phyloP scores from a whole-genome alignment of 2,113 vertebrate genomes.

The Carlito syrichta region DNA sequence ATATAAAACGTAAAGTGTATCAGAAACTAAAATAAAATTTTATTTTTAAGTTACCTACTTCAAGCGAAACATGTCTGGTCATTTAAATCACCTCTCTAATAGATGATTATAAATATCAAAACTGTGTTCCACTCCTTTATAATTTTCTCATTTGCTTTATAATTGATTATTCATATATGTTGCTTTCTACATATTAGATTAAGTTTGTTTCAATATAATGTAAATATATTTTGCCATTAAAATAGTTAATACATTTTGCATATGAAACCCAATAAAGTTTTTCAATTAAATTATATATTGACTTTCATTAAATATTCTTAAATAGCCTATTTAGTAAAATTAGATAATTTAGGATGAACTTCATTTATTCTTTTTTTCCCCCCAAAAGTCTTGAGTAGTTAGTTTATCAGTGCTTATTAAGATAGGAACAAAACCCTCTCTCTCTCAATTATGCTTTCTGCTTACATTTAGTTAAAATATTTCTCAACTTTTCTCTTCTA shows the following conservation, averaged over 20 bases:
- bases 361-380: not conserved
- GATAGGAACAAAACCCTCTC: not conserved
- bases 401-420: not conserved
- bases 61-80: not conserved
- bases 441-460: not conserved
- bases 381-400: not conserved
- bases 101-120: not conserved
- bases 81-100: not conserved
- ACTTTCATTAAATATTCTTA: not conserved
- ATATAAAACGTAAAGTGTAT: slow-evolving; percentile 33
- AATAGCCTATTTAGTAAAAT: not conserved
- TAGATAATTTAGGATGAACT: not conserved
- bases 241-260: not conserved
- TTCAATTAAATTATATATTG: not conserved
- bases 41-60: slow-evolving; percentile 22
- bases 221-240: not conserved
- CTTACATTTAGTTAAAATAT: not conserved
- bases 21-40: not conserved
- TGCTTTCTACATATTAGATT: not conserved
- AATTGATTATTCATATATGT: not conserved
- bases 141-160: not conserved
- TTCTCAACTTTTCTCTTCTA: not conserved
- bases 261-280: not conserved
- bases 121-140: not conserved
- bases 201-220: not conserved